A percentile compares a stretch with the other conserved stretches of the same genome.
These are phyloP conservation scores for Drosophila neutralis DNA, from an alignment of 2,888 invertebrate genomes.

Conservation along the genomic window DNA sequence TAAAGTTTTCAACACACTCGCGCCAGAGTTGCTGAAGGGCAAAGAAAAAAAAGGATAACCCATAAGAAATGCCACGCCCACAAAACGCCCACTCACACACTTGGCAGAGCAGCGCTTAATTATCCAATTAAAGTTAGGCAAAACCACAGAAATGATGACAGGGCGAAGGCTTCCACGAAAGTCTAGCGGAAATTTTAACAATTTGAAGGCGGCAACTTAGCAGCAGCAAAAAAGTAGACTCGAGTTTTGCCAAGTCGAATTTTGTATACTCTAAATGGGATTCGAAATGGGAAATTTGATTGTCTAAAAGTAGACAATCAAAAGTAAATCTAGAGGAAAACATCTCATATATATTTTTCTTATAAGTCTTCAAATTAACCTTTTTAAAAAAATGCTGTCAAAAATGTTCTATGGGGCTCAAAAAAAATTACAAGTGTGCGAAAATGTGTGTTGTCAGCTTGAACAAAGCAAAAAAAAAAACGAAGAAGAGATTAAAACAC, in stretches of 20 bases:
- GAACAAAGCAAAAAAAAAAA: constrained; percentile 15
- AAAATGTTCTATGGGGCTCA: not conserved
- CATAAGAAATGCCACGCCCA: constrained; percentile 18
- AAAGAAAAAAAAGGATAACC: not conserved
- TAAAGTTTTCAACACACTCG: constrained; percentile 36
- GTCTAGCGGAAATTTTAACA: constrained; percentile 22
- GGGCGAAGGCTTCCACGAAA: constrained; percentile 25
- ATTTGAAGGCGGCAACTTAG: constrained; percentile 4
- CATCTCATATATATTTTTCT: not conserved
- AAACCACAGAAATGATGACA: constrained; percentile 63
- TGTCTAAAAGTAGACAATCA: not conserved
- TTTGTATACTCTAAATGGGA: not conserved
- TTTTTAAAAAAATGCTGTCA: not conserved
- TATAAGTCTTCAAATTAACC: not conserved
- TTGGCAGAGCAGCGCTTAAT: constrained; percentile 36
- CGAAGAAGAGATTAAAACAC: constrained; percentile 9
- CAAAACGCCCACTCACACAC: constrained; percentile 1
- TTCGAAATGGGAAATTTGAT: fast-evolving
- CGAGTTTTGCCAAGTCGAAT: not conserved
- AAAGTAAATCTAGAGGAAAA: not conserved
- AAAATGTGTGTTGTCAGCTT: constrained; percentile 42
- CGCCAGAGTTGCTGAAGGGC: not conserved
- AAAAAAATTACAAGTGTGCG: constrained; percentile 17
- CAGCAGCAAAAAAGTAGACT: not conserved
- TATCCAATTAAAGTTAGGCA: constrained; percentile 71